A percentile compares a stretch with the other conserved stretches of the same genome.
Evolutionary conservation across 2,797 vertebrate species (phyloP).

Genomic region (Onychomys torridus): DNA sequence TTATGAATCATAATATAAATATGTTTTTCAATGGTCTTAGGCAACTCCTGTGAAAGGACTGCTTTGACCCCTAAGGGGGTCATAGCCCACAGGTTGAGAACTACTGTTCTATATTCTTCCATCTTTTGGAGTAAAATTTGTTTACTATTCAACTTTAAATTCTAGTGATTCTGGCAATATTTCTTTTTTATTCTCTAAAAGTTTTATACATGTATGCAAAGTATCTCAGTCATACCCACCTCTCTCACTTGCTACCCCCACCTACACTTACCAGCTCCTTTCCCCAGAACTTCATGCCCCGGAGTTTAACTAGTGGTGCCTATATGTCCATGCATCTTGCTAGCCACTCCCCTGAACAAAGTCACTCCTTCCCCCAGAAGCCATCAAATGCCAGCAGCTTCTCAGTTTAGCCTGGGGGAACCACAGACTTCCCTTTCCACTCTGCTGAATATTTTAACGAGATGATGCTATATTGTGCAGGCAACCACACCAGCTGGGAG

Average conservation of each 20-base stretch:
- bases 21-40: neutral
- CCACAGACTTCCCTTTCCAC: no score
- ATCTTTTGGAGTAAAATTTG: neutral
- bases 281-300: neutral
- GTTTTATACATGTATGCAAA: neutral
- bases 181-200: neutral
- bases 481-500: neutral
- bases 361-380: neutral
- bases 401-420: neutral
- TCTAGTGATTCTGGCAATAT: neutral
- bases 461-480: neutral
- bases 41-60: neutral
- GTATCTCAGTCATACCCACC: neutral
- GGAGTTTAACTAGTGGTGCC: neutral
- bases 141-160: slow-evolving; percentile 41
- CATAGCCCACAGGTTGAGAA: neutral
- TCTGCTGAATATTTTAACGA: neutral
- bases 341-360: neutral
- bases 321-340: neutral
- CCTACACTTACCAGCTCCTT: neutral
- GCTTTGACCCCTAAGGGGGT: neutral
- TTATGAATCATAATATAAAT: neutral
- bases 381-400: neutral
- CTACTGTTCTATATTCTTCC: neutral
- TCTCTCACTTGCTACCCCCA: no score